These are phyloP conservation scores for Vanessa cardui DNA, from an alignment of 2,888 invertebrate species.

Conservation along the genomic window DNA sequence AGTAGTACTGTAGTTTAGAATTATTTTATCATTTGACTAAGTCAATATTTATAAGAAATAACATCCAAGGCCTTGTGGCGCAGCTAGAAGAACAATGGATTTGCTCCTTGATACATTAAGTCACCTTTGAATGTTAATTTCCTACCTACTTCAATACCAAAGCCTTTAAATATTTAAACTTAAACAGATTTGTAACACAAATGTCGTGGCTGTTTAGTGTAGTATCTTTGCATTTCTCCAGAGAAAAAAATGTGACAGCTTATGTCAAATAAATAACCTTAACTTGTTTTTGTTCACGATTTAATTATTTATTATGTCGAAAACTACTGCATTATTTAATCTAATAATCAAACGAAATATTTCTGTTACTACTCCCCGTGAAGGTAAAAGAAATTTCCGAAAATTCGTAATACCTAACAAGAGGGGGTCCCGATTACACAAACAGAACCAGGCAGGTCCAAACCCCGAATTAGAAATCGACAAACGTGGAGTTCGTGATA, in stretches of 20 bases:
- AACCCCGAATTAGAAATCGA: conserved; percentile 86
- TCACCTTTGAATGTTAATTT: too few species aligned
- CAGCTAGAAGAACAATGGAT: too few species aligned
- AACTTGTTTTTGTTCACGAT: not conserved
- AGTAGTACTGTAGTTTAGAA: too few species aligned
- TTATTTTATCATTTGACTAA: too few species aligned
- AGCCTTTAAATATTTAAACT: too few species aligned
- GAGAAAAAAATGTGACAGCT: too few species aligned
- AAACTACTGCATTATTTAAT: conserved; percentile 60
- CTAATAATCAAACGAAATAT: conserved; percentile 64
- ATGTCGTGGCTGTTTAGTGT: not conserved
- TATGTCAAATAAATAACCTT: conserved; percentile 23
- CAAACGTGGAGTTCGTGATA: conserved; percentile 86
- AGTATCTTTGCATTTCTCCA: not conserved
- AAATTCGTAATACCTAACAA: conserved; percentile 91
- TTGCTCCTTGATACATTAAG: too few species aligned
- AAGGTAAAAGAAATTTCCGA: conserved; percentile 91
- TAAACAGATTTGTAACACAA: not conserved
- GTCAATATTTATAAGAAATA: too few species aligned
- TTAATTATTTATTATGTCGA: conserved; percentile 60
- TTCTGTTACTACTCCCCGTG: conserved; percentile 63
- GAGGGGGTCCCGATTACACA: conserved; percentile 87
- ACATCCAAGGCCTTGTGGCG: too few species aligned
- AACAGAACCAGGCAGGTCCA: conserved; percentile 81
- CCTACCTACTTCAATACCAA: too few species aligned